Evolutionary conservation across 2,888 invertebrate species (phyloP), one percentile per base, ranked within the genome.

Genomic region (Dexiosoma caninum): DNA sequence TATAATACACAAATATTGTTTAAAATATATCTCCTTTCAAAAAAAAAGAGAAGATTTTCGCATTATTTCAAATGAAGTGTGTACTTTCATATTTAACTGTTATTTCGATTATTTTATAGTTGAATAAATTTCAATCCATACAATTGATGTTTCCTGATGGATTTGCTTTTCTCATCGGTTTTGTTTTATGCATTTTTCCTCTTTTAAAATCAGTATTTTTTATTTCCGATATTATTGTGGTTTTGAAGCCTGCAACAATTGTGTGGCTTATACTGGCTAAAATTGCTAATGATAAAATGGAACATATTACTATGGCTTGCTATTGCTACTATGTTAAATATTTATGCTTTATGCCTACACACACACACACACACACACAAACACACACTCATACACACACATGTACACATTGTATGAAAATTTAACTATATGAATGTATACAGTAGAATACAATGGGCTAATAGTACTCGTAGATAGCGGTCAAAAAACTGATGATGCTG

Each of bases 221-320:
- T 60, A 12, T 40, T 42, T 53, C 64, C 57, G 59, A 67, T 81
- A 72, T 81, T 81, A 69, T 72, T 81, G 77, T 69, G 81, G 81
- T 81, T 77, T 62, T 37, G 62, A 69, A 77, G 77, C 77, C 81
- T 67, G 81, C 81, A 81, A 81, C 81, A 81, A 77, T 81, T 77
- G 81, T 81, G 81, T 72, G 81, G 81, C 77, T 77, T 72, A 71
- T 62, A 70, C 70, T 64, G 69, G 69, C 69, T 74, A 70, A 78
- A 66, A 78, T 78, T 72, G 66, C 72, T 70, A 77, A 77, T 81
- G 81, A 81, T 77, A 59, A 77, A 81, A 77, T 55, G 46, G 49
- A 77, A 69, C 62, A 69, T 75, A 69, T 64, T 79, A 70, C 74
- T 59, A 51, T 40, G 46, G 49, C 66, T 35, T 37, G 44, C 9